Base-by-base conservation (phyloP, 1,140 invertebrate genomes). In the Probaryconus sp. region DNA sequence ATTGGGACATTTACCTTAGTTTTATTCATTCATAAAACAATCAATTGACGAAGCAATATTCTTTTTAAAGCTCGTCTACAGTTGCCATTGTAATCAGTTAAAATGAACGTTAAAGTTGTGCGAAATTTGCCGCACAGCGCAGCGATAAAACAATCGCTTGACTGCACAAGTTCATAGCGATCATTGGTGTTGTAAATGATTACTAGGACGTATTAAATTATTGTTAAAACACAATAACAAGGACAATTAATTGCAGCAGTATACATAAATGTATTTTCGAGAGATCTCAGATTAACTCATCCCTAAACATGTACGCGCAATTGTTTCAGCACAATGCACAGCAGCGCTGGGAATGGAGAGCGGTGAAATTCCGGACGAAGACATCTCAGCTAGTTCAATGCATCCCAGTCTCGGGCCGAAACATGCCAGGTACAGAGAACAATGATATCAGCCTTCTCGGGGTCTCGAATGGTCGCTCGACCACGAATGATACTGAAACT, bases 341-440 rank as follows among this genome's bases (percentile, higher is more conserved):
- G 78, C 79, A 13, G 81, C 91, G 7, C 81, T 92, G 69, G 91
- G 91, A 45, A 91, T 92, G 91, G 90, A 91, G 83, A 89, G 83
- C 55, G 90, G 90, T 55, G 86, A 86, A 63, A 92, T 92, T 67
- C 86, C 87, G 30, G 89, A 91, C 80, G 82, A 88, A 71, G 89
- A 90, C 74, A 90, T 92, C 61, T 85, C 89, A 24, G 90, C 91
- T 42, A 91, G 90, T 74, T 90, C 90, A 30, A 90, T 90, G 63
- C 91, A 90, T 80, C 84, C 87, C 9, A 88, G 88, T 30, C 90
- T 92, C 40, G 91, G 90, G 17, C 91, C 91, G 9, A 89, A 90
- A 70, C 88, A 90, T 82, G 91, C 89, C 74, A 89, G 91, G 91
- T 92, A 88, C 35, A 83, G 84, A 72, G 78, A 82, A 82, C 77